Base-by-base conservation (phyloP, 1,140 invertebrate genomes). In the Leptopilina boulardi region DNA sequence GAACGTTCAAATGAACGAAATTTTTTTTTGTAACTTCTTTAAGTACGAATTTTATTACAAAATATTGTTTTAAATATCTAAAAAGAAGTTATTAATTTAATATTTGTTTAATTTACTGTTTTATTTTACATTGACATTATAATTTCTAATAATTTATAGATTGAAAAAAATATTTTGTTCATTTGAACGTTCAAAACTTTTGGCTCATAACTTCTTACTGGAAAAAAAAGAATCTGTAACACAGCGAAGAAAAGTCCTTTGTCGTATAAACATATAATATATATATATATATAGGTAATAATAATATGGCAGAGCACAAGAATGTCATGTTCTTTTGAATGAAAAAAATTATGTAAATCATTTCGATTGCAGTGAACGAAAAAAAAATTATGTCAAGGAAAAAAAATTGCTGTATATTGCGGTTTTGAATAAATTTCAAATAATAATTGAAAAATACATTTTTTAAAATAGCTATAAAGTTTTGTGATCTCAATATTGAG, bases 301-400 rank as follows among this genome's bases (percentile, higher is more conserved):
- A 51, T 38, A 9, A 38, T 9, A 38, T 47, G 44, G 4, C 15
- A 18, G 15, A 18, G 47, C 47, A 6, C 47, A 5, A 51, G 47
- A 51, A 51, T 51, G 47, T 18, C 6, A 18, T 38, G 34, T 38
- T 18, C 47, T 51, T 51, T 51, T 51, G 18, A 51, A 51, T 51
- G 47, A 51, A 51, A 51, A 51, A 51, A 51, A 51, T 51, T 51
- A 51, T 51, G 47, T 51, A 51, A 51, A 51, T 51, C 47, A 51
- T 51, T 51, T 51, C 47, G 47, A 51, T 51, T 51, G 47, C 47
- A 18, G 47, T 3, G 47, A 51, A 18, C 6, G 44, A 15, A 51
- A 38, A 51, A 47, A 51, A 51, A 51, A 51, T 51, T n/a, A 51
- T 51, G 47, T 51, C 47, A 51, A 51, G 47, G 47, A 51, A 51